Percentiles rank a stretch among this genome's conserved stretches.
Conservation (phyloP, 2,113 vertebrate species). For the Gasterosteus nipponicus region DNA sequence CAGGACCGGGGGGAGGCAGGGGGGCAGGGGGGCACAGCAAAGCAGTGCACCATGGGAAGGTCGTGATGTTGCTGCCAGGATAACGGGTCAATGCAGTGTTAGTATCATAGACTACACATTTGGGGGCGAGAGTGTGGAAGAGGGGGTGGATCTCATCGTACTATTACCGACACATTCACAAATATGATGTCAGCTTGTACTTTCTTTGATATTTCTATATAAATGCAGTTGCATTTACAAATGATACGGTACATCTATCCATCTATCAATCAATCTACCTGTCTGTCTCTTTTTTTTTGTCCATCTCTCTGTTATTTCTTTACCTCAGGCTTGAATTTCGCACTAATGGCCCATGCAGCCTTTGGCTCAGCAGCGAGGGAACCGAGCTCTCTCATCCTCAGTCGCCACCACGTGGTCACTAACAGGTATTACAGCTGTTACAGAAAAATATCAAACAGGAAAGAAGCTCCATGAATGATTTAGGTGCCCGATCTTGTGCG, state of each 20-base stretch:
- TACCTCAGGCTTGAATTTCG: no score
- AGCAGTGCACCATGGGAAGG: slow-evolving; percentile 72
- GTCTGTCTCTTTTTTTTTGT: background rate
- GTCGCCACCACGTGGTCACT: slow-evolving; percentile 49
- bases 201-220: background rate
- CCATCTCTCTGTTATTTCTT: background rate
- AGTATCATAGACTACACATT: background rate
- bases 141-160: background rate
- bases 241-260: background rate
- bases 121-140: background rate
- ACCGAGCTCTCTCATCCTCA: slow-evolving; percentile 1
- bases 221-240: background rate
- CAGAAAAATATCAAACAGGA: background rate
- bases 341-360: background rate
- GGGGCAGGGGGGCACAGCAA: slow-evolving; percentile 32
- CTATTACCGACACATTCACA: background rate
- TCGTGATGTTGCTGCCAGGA: slow-evolving; percentile 26
- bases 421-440: slow-evolving; percentile 10
- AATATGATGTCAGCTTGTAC: background rate
- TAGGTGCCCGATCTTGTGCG: background rate
- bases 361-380: background rate
- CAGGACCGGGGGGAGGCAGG: slow-evolving; percentile 21
- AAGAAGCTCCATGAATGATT: background rate
- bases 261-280: slow-evolving; percentile 6
- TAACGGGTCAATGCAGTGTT: slow-evolving; percentile 41